A percentile compares a stretch with the other conserved stretches of the same genome.
Conservation (phyloP, 2,888 invertebrate genomes). For the Ophraella communa region DNA sequence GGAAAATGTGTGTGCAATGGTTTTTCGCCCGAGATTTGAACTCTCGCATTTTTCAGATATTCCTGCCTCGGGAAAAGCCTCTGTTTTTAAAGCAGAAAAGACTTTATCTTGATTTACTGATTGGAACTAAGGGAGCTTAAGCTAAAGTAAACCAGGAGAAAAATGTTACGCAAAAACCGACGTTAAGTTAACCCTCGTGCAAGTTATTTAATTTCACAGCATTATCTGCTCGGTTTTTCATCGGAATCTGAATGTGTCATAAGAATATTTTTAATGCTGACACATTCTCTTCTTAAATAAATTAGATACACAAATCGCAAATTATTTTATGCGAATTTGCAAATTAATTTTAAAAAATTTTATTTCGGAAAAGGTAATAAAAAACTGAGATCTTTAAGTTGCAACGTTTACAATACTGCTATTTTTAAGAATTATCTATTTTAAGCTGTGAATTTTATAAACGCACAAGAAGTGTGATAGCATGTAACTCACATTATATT, state of each 20-base stretch:
- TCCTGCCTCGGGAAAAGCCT: constrained; percentile 43
- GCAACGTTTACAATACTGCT: too few relatives aligned
- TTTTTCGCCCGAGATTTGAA: constrained; percentile 16
- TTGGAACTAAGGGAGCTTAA: constrained; percentile 49
- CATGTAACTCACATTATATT: too few relatives aligned
- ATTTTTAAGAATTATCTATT: too few relatives aligned
- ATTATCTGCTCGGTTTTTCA: constrained; percentile 31
- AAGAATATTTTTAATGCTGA: background rate
- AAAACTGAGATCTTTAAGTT: too few relatives aligned
- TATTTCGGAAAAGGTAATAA: too few relatives aligned
- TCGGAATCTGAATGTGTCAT: constrained; percentile 12
- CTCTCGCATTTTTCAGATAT: constrained; percentile 40
- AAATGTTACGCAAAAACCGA: constrained; percentile 37
- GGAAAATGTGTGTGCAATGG: constrained; percentile 16
- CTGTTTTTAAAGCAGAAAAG: constrained; percentile 52
- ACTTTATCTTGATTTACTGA: constrained; percentile 55
- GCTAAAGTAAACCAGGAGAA: constrained; percentile 42
- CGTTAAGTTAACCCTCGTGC: constrained; percentile 31
- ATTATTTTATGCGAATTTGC: too few relatives aligned
- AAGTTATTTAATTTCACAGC: constrained; percentile 35
- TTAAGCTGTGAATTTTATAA: too few relatives aligned
- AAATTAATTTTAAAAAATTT: too few relatives aligned
- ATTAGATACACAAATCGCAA: too few relatives aligned
- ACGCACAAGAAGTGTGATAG: too few relatives aligned
- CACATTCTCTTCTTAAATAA: background rate